Evolutionary conservation across 2,888 invertebrate species (phyloP).

Genomic region (Catocala nupta): DNA sequence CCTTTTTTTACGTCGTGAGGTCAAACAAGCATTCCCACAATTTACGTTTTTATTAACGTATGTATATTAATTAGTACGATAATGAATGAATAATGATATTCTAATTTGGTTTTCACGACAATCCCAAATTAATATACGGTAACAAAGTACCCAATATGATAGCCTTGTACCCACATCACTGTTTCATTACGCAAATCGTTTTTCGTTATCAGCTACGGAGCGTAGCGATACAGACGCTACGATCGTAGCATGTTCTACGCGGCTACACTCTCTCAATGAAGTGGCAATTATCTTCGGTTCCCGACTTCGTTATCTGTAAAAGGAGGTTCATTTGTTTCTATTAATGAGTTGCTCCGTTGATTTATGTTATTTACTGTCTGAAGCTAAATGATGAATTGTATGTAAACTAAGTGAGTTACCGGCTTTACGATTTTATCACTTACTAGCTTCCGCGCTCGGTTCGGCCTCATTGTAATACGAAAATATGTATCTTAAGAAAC

Average conservation of each 20-base stretch:
- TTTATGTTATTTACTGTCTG: constrained; percentile 4
- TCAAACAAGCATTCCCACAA: neutral
- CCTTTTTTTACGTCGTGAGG: neutral
- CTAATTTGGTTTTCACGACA: constrained; percentile 12
- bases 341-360: constrained; percentile 35
- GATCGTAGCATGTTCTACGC: constrained; percentile 30
- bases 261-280: constrained; percentile 36
- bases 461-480: too few relatives aligned
- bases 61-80: constrained; percentile 5
- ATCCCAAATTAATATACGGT: constrained; percentile 20
- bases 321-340: constrained; percentile 40
- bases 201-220: constrained; percentile 33
- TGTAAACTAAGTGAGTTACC: neutral
- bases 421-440: neutral
- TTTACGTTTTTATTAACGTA: neutral
- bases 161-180: constrained; percentile 16
- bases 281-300: constrained; percentile 36
- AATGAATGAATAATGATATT: constrained; percentile 7
- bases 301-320: constrained; percentile 43
- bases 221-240: constrained; percentile 23
- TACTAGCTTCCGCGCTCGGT: too few relatives aligned
- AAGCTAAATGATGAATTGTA: neutral
- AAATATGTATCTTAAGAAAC: too few relatives aligned
- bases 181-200: constrained; percentile 36
- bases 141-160: constrained; percentile 22